A percentile compares a stretch with the other conserved stretches of the same genome.
Conservation (phyloP, 2,797 vertebrate species). For the Platyrinchus mystaceus region DNA sequence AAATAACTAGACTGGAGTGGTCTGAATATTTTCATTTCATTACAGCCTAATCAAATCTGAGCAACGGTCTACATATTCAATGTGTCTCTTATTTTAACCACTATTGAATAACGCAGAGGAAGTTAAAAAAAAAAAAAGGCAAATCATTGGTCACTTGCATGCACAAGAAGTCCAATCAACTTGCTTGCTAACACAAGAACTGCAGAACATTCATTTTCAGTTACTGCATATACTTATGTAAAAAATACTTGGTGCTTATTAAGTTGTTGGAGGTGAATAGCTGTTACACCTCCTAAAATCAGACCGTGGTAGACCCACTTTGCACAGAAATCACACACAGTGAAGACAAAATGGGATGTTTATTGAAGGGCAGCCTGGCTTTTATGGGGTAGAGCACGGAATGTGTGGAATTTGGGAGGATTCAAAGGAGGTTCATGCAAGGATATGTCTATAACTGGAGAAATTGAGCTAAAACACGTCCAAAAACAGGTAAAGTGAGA, state of each 20-base stretch:
- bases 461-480: too few relatives aligned
- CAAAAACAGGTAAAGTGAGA: too few relatives aligned
- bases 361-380: too few relatives aligned
- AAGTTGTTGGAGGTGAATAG: too few relatives aligned
- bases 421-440: too few relatives aligned
- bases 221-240: neutral
- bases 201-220: neutral
- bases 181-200: neutral
- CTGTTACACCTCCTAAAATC: too few relatives aligned
- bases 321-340: too few relatives aligned
- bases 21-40: neutral
- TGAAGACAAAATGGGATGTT: too few relatives aligned
- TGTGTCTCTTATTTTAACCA: neutral
- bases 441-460: too few relatives aligned
- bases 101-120: neutral
- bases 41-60: neutral
- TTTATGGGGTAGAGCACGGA: too few relatives aligned
- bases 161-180: neutral
- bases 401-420: too few relatives aligned
- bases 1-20: neutral
- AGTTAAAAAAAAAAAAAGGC: neutral
- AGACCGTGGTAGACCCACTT: too few relatives aligned
- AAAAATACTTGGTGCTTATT: neutral
- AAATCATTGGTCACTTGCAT: neutral
- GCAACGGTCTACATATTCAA: neutral